A percentile compares a stretch with the other conserved stretches of the same genome.
phyloP scores from a whole-genome alignment of 2,113 vertebrate species.

The Larimichthys crocea region DNA sequence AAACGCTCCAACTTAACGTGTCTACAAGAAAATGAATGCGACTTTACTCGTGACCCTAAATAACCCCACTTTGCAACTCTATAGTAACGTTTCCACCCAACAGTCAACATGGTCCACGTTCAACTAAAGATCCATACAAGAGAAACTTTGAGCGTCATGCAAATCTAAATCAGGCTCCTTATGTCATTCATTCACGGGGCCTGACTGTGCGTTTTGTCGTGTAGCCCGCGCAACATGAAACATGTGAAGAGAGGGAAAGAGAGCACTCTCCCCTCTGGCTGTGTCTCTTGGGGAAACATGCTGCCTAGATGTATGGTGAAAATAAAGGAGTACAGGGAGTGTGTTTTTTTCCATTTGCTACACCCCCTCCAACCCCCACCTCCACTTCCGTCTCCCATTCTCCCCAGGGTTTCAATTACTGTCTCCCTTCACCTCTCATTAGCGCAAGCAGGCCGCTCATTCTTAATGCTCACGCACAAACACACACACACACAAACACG shows the following conservation, averaged over 20 bases:
- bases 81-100: neutral
- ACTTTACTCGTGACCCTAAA: slow-evolving; percentile 4
- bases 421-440: slow-evolving; percentile 86
- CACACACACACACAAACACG: slow-evolving; percentile 30
- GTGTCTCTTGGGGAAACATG: slow-evolving; percentile 65
- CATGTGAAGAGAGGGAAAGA: slow-evolving; percentile 41
- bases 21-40: neutral
- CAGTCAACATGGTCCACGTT: neutral
- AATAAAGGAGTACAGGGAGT: slow-evolving; percentile 66
- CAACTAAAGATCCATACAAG: neutral
- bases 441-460: slow-evolving; percentile 75
- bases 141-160: neutral
- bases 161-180: slow-evolving; percentile 39
- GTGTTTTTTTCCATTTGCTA: slow-evolving; percentile 67
- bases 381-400: slow-evolving; percentile 62
- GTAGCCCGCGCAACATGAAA: slow-evolving; percentile 42
- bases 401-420: slow-evolving; percentile 85
- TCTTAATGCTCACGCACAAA: slow-evolving; percentile 70
- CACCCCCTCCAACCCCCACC: slow-evolving; percentile 34
- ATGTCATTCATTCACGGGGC: slow-evolving; percentile 43
- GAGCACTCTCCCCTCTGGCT: slow-evolving; percentile 43
- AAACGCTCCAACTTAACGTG: neutral
- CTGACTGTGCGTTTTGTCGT: slow-evolving; percentile 51
- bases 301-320: slow-evolving; percentile 58
- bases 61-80: neutral